Evolutionary conservation across 2,797 vertebrate genomes (phyloP).

Genomic region (Neopelma chrysocephalum): DNA sequence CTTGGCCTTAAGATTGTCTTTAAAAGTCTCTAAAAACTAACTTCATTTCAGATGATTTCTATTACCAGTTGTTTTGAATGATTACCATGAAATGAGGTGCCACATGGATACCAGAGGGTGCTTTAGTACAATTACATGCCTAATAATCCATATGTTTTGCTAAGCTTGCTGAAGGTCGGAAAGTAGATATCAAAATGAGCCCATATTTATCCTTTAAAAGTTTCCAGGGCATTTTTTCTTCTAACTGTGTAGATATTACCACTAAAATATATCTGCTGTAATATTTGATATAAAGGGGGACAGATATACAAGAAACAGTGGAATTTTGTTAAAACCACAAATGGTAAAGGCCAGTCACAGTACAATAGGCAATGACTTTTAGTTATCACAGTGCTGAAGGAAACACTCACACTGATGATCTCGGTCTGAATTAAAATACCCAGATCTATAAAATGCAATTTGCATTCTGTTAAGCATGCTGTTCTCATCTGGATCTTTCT

Average conservation of each 20-base stretch:
- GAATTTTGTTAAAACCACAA: constrained; percentile 9
- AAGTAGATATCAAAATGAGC: background rate
- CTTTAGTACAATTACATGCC: background rate
- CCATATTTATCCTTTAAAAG: background rate
- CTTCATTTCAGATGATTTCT: constrained; percentile 35
- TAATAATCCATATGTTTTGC: constrained; percentile 22
- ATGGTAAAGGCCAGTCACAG: background rate
- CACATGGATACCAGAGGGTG: constrained; percentile 29
- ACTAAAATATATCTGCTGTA: background rate
- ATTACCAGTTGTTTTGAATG: constrained; percentile 30
- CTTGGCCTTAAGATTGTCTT: background rate
- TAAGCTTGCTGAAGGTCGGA: background rate
- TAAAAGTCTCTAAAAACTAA: background rate
- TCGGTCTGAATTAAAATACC: constrained; percentile 24
- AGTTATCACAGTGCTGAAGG: background rate
- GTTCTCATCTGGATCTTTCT: background rate
- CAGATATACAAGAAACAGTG: background rate
- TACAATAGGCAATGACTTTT: background rate
- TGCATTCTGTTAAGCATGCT: background rate
- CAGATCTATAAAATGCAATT: constrained; percentile 11
- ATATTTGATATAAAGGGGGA: background rate
- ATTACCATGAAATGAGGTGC: constrained; percentile 29
- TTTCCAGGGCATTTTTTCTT: constrained; percentile 12
- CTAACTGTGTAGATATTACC: background rate
- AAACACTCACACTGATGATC: background rate